Conservation (phyloP, 2,113 vertebrate genomes). For the Orthonyx spaldingii region DNA sequence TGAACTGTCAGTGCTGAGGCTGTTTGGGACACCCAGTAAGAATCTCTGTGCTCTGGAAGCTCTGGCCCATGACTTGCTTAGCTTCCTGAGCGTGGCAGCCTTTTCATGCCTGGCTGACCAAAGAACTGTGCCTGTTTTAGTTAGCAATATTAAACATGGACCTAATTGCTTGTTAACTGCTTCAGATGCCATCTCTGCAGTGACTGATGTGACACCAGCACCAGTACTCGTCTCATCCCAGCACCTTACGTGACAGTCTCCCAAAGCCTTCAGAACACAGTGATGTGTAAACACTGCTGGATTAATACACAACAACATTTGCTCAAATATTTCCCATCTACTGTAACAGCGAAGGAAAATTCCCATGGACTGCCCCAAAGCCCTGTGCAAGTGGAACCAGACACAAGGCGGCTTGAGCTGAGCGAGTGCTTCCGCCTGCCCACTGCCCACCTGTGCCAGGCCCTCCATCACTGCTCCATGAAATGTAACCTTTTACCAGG, state of each 20-base stretch:
- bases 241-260: neutral
- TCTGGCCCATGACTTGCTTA: neutral
- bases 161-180: slow-evolving; percentile 25
- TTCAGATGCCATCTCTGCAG: neutral
- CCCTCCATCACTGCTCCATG: neutral
- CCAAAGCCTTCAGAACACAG: neutral
- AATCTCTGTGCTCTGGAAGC: neutral
- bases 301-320: neutral
- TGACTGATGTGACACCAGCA: neutral
- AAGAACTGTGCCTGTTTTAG: neutral
- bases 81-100: neutral
- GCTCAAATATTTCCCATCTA: neutral
- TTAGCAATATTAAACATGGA: neutral
- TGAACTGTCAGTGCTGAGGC: neutral
- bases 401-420: neutral
- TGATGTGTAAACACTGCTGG: rapidly evolving
- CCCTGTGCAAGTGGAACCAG: neutral
- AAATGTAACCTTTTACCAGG: neutral
- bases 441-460: neutral
- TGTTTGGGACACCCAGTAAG: rapidly evolving
- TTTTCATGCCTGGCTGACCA: neutral
- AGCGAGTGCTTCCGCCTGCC: neutral
- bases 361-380: neutral
- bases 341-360: neutral
- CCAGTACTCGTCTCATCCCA: rapidly evolving